Base-by-base conservation (phyloP, 64 coral and sea anemone genomes). In the Dendronephthya gigantea region DNA sequence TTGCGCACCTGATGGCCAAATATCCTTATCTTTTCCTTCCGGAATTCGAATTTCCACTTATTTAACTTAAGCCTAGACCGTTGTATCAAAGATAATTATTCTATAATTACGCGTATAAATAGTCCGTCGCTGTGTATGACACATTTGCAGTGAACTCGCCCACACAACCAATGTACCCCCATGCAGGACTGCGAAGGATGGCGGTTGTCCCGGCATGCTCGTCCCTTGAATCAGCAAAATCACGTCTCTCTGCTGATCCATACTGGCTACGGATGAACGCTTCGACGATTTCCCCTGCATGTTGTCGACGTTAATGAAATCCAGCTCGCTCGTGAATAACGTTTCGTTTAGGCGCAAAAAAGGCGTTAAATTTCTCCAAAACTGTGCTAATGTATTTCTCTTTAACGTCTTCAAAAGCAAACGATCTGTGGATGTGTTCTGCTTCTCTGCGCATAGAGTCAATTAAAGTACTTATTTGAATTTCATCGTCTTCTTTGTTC, bases 401-500 rank as follows among this genome's bases (percentile, higher is more conserved):
- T 41, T n/a, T 55, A 28, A 41, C 84, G 23, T 40, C 55, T 4
- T 68, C 84, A n/a, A 86, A 68, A 16, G 84, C 40, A 39, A 86
- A 86, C 25, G 55, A 86, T n/a, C 31, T 86, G 19, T 15, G 68
- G 39, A 69, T 45, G 39, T 86, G 39, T 11, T 40, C 69, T 0
- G 48, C 48, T 55, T 86, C 84, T 13, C 19, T 35, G 28, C 55
- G 33, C 56, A 70, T 70, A 17, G 31, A 23, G 45, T 86, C 36
- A 32, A 86, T 40, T 22, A 86, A 40, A 5, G 35, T 41, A 56
- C 58, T 86, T 58, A 86, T 29, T 68, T 86, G 56, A 33, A 86
- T 69, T 69, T 68, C 58, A 41, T 40, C 15, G 34, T 40, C 58
- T 68, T 86, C 84, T 70, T 86, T 86, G 35, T 86, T 35, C 17